Evolutionary conservation across 2,113 vertebrate genomes (phyloP).

Genomic region (Brachyhypopomus occidentalis): DNA sequence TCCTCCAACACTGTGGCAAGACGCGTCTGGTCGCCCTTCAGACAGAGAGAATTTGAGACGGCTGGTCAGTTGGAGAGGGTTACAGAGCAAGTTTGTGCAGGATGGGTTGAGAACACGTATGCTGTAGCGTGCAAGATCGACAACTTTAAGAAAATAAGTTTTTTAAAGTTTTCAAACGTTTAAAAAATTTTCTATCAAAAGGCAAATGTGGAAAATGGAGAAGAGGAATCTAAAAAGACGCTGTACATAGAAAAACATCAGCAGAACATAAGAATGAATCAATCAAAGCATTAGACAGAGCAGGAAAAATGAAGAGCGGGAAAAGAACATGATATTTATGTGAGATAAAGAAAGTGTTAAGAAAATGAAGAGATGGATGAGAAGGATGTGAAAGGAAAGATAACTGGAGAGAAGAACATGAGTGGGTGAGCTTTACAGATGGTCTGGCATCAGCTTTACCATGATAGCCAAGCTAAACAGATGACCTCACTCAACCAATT

Average conservation of each 20-base stretch:
- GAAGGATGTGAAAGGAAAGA: background rate
- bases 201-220: too few relatives aligned
- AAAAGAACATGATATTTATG: background rate
- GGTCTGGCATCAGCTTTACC: conserved; percentile 10
- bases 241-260: too few relatives aligned
- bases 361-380: background rate
- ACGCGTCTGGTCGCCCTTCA: conserved; percentile 89
- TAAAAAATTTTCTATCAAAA: too few relatives aligned
- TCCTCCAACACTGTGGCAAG: conserved; percentile 94
- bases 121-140: background rate
- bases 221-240: too few relatives aligned
- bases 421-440: conserved; percentile 36
- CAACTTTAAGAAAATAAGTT: too few relatives aligned
- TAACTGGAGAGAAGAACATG: background rate
- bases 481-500: conserved; percentile 23
- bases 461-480: conserved; percentile 17
- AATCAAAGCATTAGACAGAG: background rate
- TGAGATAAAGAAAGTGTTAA: background rate
- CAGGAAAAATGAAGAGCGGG: background rate
- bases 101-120: background rate
- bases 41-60: conserved; percentile 3
- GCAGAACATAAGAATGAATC: too few relatives aligned
- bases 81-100: background rate
- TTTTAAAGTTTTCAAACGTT: background rate
- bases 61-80: background rate